phyloP scores from a whole-genome alignment of 2,797 vertebrate genomes.

The Champsocephalus esox region DNA sequence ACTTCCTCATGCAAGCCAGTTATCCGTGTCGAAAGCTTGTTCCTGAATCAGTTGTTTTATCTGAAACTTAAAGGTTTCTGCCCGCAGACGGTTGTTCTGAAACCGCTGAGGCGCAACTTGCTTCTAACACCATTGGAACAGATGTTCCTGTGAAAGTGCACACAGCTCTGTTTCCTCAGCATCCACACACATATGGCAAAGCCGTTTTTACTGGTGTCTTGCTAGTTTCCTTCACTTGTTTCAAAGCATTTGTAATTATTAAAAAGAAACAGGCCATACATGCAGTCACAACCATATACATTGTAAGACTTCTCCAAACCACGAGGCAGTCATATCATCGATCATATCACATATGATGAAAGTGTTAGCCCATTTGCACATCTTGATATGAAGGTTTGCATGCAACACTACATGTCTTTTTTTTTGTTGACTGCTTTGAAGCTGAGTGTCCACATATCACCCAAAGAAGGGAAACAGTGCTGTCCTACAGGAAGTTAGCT shows the following conservation, averaged over 20 bases:
- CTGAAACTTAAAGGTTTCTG: constrained; percentile 24
- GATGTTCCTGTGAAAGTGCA: constrained; percentile 46
- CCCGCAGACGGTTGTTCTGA: constrained; percentile 24
- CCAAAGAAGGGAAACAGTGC: constrained; percentile 49
- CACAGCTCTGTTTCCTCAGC: constrained; percentile 23
- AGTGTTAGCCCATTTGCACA: not conserved
- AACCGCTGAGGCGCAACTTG: constrained; percentile 47
- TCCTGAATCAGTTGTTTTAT: constrained; percentile 11
- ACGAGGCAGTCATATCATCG: not conserved
- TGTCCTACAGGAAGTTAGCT: constrained; percentile 42
- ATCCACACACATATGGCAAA: not conserved
- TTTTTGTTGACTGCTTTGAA: constrained; percentile 51
- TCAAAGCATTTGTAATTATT: not conserved
- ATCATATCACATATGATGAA: not conserved
- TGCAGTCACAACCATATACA: not conserved
- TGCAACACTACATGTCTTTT: constrained; percentile 40
- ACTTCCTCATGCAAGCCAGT: constrained; percentile 5
- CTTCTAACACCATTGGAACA: constrained; percentile 17
- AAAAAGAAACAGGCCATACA: not conserved
- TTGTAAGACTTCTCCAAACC: not conserved
- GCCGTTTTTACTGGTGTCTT: not conserved
- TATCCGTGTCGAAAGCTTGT: not conserved
- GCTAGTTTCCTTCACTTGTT: constrained; percentile 10
- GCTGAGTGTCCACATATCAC: constrained; percentile 47
- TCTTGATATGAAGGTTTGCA: constrained; percentile 19